These are phyloP conservation scores for Pachliopta kotzebuea DNA, from an alignment of 2,888 invertebrate species.

Conservation along the genomic window DNA sequence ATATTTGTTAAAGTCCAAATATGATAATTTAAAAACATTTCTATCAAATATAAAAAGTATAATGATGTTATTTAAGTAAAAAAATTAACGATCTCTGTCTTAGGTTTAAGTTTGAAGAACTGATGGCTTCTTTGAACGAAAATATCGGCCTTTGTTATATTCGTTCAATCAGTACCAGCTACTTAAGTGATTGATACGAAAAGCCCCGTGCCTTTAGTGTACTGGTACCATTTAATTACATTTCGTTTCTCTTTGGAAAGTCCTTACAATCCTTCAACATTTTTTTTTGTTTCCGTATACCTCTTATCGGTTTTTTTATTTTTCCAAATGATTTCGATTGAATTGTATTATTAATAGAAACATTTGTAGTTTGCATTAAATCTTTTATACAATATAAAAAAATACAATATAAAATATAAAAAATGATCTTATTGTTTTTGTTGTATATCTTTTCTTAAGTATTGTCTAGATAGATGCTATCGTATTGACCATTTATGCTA, in stretches of 20 bases:
- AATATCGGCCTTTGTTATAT: constrained; percentile 44
- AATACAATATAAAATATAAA: too few relatives aligned
- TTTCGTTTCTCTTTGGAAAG: constrained; percentile 26
- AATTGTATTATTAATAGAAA: background rate
- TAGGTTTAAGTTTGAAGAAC: constrained; percentile 29
- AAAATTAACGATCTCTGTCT: constrained; percentile 23
- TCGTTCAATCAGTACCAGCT: constrained; percentile 76
- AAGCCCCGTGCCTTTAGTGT: constrained; percentile 57
- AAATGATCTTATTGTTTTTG: too few relatives aligned
- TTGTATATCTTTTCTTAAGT: too few relatives aligned
- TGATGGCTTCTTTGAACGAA: constrained; percentile 23
- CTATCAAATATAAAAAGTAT: background rate
- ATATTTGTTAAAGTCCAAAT: background rate
- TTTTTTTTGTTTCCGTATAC: constrained; percentile 9
- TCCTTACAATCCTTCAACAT: constrained; percentile 17
- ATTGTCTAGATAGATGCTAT: too few relatives aligned
- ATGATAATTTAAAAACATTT: background rate
- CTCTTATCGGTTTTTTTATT: background rate
- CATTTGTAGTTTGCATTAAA: too few relatives aligned
- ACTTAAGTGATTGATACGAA: constrained; percentile 75
- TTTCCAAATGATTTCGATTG: background rate
- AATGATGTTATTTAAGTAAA: constrained; percentile 40
- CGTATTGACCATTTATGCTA: too few relatives aligned
- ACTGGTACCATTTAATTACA: constrained; percentile 59
- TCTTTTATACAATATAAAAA: too few relatives aligned